Conservation (phyloP, 2,797 vertebrate species). For the Neoniphon sammara region DNA sequence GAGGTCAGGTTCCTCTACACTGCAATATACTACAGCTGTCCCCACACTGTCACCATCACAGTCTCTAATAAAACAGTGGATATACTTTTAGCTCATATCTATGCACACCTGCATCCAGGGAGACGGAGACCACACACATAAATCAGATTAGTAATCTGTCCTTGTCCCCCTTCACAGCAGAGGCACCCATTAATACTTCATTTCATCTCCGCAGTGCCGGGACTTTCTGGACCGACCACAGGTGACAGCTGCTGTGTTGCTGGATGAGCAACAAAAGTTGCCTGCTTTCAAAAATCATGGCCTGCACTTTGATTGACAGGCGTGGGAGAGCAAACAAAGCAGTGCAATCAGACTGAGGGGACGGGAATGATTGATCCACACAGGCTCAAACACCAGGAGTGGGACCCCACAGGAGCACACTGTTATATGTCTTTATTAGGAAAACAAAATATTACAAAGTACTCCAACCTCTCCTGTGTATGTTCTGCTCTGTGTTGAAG, state of each 20-base stretch:
- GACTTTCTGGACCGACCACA: conserved; percentile 43
- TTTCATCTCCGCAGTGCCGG: conserved; percentile 54
- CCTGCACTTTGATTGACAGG: conserved; percentile 58
- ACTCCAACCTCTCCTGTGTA: conserved; percentile 16
- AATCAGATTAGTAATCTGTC: conserved; percentile 68
- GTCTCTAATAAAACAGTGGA: conserved; percentile 38
- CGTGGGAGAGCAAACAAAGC: conserved; percentile 49
- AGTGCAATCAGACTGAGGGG: conserved; percentile 41
- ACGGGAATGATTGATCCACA: conserved; percentile 16
- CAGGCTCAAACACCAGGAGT: conserved; percentile 27
- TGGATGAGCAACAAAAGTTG: conserved; percentile 34
- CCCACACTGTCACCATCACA: conserved; percentile 36
- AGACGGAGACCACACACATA: conserved; percentile 54
- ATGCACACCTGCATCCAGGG: conserved; percentile 54
- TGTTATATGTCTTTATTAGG: conserved; percentile 33
- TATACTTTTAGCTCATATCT: conserved; percentile 46
- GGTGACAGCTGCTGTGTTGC: conserved; percentile 40
- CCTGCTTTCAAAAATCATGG: conserved; percentile 22
- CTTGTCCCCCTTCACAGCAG: conserved; percentile 51
- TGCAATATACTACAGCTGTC: conserved; percentile 50
- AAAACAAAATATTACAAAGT: conserved; percentile 7
- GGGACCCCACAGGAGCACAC: conserved; percentile 19
- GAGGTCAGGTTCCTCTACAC: conserved; percentile 44
- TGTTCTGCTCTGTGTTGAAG: conserved; percentile 10
- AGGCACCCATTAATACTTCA: conserved; percentile 62